Evolutionary conservation across 2,113 vertebrate genomes (phyloP).

Genomic region (Colaptes auratus): DNA sequence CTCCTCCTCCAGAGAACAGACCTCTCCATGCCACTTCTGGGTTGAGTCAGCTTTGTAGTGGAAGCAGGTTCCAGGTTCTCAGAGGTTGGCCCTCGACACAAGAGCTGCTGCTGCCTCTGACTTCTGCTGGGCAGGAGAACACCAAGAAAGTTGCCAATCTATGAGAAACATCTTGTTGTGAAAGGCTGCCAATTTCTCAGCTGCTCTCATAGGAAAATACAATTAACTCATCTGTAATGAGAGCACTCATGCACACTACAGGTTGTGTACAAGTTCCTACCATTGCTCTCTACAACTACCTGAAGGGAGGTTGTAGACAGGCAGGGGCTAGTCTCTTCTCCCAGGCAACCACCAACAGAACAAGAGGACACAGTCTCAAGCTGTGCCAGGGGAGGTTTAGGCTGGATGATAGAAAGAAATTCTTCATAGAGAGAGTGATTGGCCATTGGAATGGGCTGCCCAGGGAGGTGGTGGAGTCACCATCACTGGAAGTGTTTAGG

Average conservation of each 20-base stretch:
- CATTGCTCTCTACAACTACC: not conserved
- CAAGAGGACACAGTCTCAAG: too few species aligned
- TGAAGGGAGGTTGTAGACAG: too few species aligned
- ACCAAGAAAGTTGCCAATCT: not conserved
- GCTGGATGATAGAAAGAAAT: too few species aligned
- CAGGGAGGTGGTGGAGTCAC: too few species aligned
- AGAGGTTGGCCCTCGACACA: not conserved
- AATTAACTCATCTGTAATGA: not conserved
- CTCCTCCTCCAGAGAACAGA: not conserved
- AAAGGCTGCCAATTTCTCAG: constrained; percentile 16
- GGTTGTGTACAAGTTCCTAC: not conserved
- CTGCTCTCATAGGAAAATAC: constrained; percentile 8
- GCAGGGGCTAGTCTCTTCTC: too few species aligned
- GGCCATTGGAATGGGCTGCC: too few species aligned
- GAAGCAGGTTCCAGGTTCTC: not conserved
- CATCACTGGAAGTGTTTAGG: too few species aligned
- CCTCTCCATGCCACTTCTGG: not conserved
- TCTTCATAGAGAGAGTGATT: too few species aligned
- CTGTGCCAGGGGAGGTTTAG: too few species aligned
- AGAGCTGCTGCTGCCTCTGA: not conserved
- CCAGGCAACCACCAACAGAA: too few species aligned
- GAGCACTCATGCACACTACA: not conserved
- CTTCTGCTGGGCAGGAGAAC: not conserved
- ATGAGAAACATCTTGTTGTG: not conserved
- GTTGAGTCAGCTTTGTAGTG: not conserved